These are phyloP conservation scores for Aradophagus sp. DNA, from an alignment of 1,140 invertebrate species.

Conservation along the genomic window DNA sequence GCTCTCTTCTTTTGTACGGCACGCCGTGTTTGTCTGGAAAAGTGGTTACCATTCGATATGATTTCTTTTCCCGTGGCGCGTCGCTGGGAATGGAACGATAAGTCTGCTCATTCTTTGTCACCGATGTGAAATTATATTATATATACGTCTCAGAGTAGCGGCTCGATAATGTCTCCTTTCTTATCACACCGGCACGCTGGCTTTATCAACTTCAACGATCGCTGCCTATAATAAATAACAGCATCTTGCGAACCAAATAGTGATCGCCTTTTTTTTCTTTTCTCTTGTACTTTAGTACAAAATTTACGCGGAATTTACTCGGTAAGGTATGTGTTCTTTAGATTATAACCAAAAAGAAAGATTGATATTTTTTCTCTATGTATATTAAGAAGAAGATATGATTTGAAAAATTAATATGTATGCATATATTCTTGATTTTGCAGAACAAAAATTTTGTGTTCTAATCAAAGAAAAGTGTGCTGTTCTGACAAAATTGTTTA, in stretches of 20 bases:
- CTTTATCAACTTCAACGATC: conserved; percentile 51
- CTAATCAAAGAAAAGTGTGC: too few species aligned
- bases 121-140: conserved; percentile 29
- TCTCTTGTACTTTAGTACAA: conserved; percentile 2
- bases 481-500: too few species aligned
- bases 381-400: too few species aligned
- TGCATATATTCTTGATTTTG: too few species aligned
- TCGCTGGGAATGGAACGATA: conserved; percentile 33
- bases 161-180: conserved; percentile 42
- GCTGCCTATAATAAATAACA: conserved; percentile 33
- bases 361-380: too few species aligned
- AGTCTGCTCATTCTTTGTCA: conserved; percentile 37
- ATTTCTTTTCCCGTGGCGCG: conserved; percentile 12
- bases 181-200: conserved; percentile 36
- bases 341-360: too few species aligned
- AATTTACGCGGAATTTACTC: conserved; percentile 14
- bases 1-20: too few species aligned
- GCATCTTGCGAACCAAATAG: conserved; percentile 20
- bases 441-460: too few species aligned
- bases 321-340: background rate
- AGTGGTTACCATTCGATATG: conserved; percentile 29
- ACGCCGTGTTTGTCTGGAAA: too few species aligned
- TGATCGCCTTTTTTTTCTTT: conserved; percentile 11
- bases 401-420: too few species aligned
- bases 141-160: conserved; percentile 33